phyloP scores from a whole-genome alignment of 2,888 invertebrate genomes.

The Agriopis marginaria region DNA sequence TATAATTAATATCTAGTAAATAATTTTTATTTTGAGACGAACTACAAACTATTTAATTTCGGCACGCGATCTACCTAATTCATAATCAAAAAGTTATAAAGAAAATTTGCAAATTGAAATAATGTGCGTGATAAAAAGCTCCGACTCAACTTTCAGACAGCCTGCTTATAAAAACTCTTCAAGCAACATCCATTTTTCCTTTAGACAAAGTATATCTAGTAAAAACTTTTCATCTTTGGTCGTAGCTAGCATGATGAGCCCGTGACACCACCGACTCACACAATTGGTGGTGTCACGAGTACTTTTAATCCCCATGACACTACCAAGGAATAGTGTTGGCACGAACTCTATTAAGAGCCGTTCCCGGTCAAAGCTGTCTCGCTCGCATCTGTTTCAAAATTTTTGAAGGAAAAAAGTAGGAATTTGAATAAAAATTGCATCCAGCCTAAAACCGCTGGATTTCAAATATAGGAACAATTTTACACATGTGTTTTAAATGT shows the following conservation, averaged over 20 bases:
- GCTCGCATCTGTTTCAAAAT: too few relatives aligned
- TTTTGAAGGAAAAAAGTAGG: too few relatives aligned
- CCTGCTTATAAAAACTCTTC: conserved; percentile 48
- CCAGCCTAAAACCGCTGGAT: too few relatives aligned
- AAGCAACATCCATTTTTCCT: conserved; percentile 52
- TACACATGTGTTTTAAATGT: too few relatives aligned
- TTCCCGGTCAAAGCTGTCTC: too few relatives aligned
- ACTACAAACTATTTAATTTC: conserved; percentile 36
- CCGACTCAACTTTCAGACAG: conserved; percentile 46
- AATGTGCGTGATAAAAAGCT: conserved; percentile 65
- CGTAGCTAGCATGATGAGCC: neutral
- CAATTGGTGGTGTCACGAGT: neutral
- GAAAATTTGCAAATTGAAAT: conserved; percentile 54
- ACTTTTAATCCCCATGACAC: neutral
- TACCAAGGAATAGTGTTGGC: neutral
- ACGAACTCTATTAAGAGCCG: neutral
- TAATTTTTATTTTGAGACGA: conserved; percentile 28
- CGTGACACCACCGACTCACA: neutral
- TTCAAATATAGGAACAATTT: too few relatives aligned
- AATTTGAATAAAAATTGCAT: too few relatives aligned
- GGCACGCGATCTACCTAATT: conserved; percentile 40
- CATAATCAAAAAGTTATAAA: conserved; percentile 30
- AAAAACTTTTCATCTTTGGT: neutral
- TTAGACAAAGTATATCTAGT: conserved; percentile 4
- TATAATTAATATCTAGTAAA: conserved; percentile 44